Evolutionary conservation across 2,888 invertebrate species (phyloP), one percentile per base, ranked within the genome.

Genomic region (Drosophila neotestacea): DNA sequence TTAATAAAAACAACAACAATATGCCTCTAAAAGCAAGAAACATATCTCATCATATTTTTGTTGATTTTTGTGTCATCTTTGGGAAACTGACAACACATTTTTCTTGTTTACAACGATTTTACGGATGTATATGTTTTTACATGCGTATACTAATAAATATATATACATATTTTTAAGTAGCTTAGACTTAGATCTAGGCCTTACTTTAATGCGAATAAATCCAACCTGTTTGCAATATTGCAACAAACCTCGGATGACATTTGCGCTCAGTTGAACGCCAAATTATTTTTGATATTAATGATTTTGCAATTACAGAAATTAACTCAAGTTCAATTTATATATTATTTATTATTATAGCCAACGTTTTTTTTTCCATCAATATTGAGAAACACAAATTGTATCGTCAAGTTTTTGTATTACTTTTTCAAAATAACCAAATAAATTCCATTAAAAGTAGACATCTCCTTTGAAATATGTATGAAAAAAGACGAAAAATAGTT

Each of bases 151-250:
- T 46, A 13, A 9, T 28, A 36, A 38, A 38, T 16, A 11, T 16
- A 36, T 9, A 36, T 34, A 56, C 7, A 44, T 34, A 55, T 11
- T 16, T 38, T 22, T 70, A 72, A 72, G 69, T 44, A 73, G 72
- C 72, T 72, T 72, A 61, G 62, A 54, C 68, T 4, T 47, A 30
- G 61, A 61, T 68, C 42, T 52, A 38, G 71, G 58, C 64, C 56
- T 70, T 36, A 56, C 47, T 55, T 36, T 22, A 50, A 47, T 42
- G n/a, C 36, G 34, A 11, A 22, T 36, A 51, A 52, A 36, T 65
- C 47, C 41, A 65, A 71, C 63, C 70, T 34, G 71, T 70, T 70
- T 39, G 22, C 61, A n/a, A 30, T 36, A 42, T 51, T n/a, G 36
- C 50, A 16, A 41, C 47, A 11, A 0, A 32, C 16, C 47, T 65